Evolutionary conservation across 2,888 invertebrate species (phyloP).

Genomic region (Taphrorychus bicolor): DNA sequence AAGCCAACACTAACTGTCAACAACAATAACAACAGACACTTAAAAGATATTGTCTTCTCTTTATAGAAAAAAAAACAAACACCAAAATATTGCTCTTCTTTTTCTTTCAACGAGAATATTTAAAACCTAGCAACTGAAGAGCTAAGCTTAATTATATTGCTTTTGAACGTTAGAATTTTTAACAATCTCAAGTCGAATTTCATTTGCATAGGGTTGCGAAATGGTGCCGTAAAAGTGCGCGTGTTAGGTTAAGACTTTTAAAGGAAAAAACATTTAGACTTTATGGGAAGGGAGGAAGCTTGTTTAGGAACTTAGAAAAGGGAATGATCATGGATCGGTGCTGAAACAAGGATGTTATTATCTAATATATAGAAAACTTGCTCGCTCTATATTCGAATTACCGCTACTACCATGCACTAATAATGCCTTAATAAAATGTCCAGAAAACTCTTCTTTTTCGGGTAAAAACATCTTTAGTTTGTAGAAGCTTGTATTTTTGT

Average conservation of each 20-base stretch:
- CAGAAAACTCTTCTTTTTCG: too few relatives aligned
- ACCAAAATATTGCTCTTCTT: conserved; percentile 10
- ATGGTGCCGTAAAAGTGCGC: too few relatives aligned
- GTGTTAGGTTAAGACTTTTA: conserved; percentile 32
- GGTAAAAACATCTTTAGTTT: too few relatives aligned
- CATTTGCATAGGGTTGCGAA: not conserved
- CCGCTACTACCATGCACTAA: too few relatives aligned
- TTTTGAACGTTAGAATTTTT: not conserved
- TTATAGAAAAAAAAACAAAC: not conserved
- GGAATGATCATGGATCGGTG: conserved; percentile 37
- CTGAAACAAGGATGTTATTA: conserved; percentile 18
- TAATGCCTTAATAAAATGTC: too few relatives aligned
- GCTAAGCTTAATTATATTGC: not conserved
- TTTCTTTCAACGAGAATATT: not conserved
- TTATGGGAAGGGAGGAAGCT: too few relatives aligned
- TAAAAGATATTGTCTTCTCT: conserved; percentile 2
- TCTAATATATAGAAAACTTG: not conserved
- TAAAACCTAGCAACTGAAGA: not conserved
- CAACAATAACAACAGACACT: not conserved
- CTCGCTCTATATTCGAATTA: too few relatives aligned
- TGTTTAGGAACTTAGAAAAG: conserved; percentile 22
- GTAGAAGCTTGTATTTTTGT: too few relatives aligned
- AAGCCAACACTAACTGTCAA: conserved; percentile 35
- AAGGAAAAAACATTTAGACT: too few relatives aligned
- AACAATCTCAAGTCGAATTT: not conserved